phyloP scores from a whole-genome alignment of 2,888 invertebrate genomes.

The Eilema griseolum region DNA sequence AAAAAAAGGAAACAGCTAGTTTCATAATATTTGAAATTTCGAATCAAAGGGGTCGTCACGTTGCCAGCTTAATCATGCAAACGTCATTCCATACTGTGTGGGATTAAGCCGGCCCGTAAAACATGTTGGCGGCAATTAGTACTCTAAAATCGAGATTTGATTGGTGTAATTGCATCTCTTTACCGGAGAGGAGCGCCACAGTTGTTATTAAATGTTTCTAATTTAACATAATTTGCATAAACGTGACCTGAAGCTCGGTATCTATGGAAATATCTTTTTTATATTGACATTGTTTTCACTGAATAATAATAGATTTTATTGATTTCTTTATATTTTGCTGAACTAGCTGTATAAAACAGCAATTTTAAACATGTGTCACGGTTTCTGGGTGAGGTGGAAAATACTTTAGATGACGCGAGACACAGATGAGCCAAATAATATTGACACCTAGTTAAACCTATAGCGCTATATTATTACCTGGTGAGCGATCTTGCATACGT shows the following conservation, averaged over 20 bases:
- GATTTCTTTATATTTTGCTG: too few species aligned
- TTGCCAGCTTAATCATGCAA: conserved; percentile 37
- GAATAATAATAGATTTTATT: background rate
- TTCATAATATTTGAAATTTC: conserved; percentile 8
- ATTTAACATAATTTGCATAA: conserved; percentile 87
- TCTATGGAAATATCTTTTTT: background rate
- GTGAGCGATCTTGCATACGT: too few species aligned
- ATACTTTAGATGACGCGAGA: too few species aligned
- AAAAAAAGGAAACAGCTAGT: too few species aligned
- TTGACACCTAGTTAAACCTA: too few species aligned
- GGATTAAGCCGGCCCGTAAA: conserved; percentile 72
- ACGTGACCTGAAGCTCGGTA: conserved; percentile 72
- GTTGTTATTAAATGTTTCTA: conserved; percentile 86
- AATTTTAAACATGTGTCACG: too few species aligned
- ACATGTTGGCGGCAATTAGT: conserved; percentile 83
- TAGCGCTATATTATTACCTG: too few species aligned
- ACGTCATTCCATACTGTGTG: conserved; percentile 49
- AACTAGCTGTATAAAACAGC: too few species aligned
- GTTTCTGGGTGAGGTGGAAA: too few species aligned
- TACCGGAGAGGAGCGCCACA: conserved; percentile 77
- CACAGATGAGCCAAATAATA: too few species aligned
- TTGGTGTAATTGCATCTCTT: conserved; percentile 87
- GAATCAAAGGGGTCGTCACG: conserved; percentile 36
- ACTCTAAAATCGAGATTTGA: conserved; percentile 84
- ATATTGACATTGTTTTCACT: background rate